Conservation (phyloP, 2,113 vertebrate species). For the Carettochelys insculpta region DNA sequence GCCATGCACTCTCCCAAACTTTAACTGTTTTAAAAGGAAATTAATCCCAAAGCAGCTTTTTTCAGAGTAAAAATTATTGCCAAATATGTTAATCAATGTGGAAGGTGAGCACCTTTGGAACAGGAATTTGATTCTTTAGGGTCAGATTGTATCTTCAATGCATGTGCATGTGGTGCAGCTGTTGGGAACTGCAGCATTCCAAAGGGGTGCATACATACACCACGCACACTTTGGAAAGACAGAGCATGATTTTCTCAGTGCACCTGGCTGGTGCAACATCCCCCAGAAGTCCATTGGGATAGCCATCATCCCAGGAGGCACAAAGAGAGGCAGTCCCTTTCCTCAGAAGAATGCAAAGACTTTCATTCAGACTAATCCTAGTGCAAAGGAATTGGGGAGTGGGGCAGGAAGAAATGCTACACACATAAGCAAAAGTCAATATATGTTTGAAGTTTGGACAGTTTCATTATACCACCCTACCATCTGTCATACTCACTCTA, state of each 20-base stretch:
- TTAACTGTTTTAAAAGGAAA: background rate
- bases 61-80: background rate
- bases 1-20: background rate
- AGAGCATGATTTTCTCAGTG: fast-evolving
- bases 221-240: background rate
- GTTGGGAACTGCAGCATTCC: background rate
- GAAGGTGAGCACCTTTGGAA: background rate
- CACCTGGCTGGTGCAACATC: background rate
- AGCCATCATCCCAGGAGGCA: background rate
- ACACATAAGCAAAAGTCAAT: background rate
- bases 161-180: background rate
- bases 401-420: background rate
- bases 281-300: background rate
- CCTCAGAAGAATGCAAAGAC: background rate
- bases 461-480: background rate
- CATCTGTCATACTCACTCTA: no score
- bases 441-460: background rate
- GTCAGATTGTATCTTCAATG: background rate
- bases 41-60: background rate
- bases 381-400: no score
- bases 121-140: background rate
- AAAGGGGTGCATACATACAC: background rate
- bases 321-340: background rate
- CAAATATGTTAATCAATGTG: background rate
- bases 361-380: background rate